Conservation (phyloP, 92 coral and sea anemone genomes). For the Bergia puertoricense region DNA sequence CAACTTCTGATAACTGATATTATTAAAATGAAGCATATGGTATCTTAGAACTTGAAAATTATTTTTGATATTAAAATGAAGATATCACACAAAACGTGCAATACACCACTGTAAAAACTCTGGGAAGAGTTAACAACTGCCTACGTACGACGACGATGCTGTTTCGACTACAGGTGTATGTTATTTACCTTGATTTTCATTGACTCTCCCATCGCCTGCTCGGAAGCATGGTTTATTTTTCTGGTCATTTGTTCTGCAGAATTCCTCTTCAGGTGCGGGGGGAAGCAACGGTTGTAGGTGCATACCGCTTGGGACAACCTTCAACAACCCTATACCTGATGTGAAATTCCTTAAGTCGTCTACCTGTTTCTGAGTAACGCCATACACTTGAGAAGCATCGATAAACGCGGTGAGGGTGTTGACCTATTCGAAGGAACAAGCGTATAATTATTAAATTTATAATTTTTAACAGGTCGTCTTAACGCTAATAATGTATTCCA, state of each 20-base stretch:
- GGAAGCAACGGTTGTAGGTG: not conserved
- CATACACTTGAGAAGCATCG: conserved; percentile 58
- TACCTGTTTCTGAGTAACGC: conserved; percentile 4
- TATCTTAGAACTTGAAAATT: no score
- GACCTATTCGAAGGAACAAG: not conserved
- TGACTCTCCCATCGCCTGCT: no score
- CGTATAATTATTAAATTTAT: not conserved
- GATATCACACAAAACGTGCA: no score
- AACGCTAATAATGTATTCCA: no score
- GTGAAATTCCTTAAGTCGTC: not conserved
- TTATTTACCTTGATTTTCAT: no score
- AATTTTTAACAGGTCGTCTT: no score
- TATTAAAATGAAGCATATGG: no score
- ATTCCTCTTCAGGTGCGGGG: not conserved
- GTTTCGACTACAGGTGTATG: not conserved
- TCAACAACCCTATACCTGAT: not conserved
- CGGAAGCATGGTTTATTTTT: no score
- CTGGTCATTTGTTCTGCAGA: no score
- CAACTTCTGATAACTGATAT: no score
- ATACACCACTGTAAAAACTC: no score
- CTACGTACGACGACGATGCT: not conserved
- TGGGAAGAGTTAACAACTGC: not conserved
- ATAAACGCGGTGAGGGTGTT: conserved; percentile 53
- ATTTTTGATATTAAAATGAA: no score
- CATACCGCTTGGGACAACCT: not conserved